Percentiles rank a stretch among this genome's conserved stretches.
Evolutionary conservation across 2,113 vertebrate genomes (phyloP).

Genomic region (Ictalurus punctatus): DNA sequence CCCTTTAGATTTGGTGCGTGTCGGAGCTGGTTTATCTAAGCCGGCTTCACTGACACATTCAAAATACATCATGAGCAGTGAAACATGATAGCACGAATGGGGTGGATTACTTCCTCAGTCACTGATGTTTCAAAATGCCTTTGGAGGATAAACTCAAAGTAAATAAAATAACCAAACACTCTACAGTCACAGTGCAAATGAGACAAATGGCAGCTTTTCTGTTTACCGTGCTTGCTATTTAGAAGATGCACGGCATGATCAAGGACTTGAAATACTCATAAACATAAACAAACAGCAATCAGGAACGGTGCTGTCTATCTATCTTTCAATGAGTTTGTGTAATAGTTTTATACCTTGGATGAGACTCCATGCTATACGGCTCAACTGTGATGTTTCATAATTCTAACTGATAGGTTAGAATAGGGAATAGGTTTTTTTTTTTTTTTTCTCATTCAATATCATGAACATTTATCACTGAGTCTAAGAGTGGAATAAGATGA

Average conservation of each 20-base stretch:
- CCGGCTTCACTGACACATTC: neutral
- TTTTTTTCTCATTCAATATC: neutral
- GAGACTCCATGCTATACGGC: neutral
- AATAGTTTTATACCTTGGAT: neutral
- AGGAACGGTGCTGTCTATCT: neutral
- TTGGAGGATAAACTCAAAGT: neutral
- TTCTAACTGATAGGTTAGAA: neutral
- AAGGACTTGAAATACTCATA: neutral
- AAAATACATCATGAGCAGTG: too few species aligned
- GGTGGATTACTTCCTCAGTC: neutral
- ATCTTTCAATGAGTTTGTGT: neutral
- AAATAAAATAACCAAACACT: neutral
- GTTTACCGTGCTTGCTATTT: neutral
- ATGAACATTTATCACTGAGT: neutral
- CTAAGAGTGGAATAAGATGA: neutral
- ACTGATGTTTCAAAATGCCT: neutral
- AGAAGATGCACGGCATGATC: neutral
- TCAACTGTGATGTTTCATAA: neutral
- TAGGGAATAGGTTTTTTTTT: neutral
- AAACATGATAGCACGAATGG: neutral
- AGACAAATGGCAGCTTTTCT: neutral
- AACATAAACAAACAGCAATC: neutral
- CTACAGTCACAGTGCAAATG: neutral
- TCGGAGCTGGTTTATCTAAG: neutral
- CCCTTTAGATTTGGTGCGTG: neutral